Conservation (phyloP, 2,888 invertebrate species). For the Scaptomyza parva region DNA sequence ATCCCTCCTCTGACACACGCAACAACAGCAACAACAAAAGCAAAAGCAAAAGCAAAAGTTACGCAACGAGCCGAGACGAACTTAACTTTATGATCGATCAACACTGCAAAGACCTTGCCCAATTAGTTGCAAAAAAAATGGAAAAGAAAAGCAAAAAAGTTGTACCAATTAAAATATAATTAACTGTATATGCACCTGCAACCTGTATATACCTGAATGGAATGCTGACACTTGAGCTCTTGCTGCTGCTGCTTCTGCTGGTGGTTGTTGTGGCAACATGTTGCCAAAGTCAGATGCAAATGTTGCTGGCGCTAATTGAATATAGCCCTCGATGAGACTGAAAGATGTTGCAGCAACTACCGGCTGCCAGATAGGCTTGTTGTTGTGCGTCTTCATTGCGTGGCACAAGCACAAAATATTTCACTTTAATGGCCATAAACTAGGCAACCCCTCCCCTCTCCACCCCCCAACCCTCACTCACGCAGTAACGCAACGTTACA, state of each 20-base stretch:
- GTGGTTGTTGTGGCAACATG: conserved; percentile 52
- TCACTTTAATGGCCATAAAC: conserved; percentile 30
- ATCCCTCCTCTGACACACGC: too few relatives aligned
- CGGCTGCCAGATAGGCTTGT: conserved; percentile 3
- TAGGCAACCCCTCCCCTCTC: neutral
- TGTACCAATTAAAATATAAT: conserved; percentile 46
- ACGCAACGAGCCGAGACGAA: too few relatives aligned
- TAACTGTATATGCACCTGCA: conserved; percentile 26
- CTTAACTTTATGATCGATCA: conserved; percentile 52
- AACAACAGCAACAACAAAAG: conserved; percentile 13
- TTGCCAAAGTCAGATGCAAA: conserved; percentile 42
- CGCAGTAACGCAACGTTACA: conserved; percentile 30
- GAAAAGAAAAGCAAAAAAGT: conserved; percentile 7
- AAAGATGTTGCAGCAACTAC: conserved; percentile 1
- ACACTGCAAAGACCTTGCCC: conserved; percentile 65
- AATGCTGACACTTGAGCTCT: conserved; percentile 34
- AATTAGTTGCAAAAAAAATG: conserved; percentile 60
- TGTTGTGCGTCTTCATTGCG: conserved; percentile 33
- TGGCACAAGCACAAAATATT: conserved; percentile 43
- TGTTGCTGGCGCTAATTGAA: conserved; percentile 42
- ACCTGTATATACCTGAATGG: conserved; percentile 3
- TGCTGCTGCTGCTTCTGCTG: too few relatives aligned
- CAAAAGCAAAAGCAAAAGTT: conserved; percentile 23
- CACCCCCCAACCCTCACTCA: neutral
- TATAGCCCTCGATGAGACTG: conserved; percentile 10